Percentiles rank a stretch among this genome's conserved stretches.
Evolutionary conservation across 1,140 invertebrate species (phyloP).

Genomic region (Leguminivora glycinivorella): DNA sequence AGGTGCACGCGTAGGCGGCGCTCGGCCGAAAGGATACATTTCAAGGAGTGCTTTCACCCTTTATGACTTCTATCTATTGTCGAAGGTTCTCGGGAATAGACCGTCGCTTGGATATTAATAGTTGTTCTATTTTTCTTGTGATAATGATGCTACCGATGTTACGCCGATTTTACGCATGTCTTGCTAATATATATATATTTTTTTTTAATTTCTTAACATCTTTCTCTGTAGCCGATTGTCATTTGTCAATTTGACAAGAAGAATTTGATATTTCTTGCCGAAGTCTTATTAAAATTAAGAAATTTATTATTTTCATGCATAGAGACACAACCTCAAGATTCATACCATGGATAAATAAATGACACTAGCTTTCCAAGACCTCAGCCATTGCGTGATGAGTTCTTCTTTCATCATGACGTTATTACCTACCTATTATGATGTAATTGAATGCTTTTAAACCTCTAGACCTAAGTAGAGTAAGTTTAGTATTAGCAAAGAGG

Average conservation of each 20-base stretch:
- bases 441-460: no score
- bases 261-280: no score
- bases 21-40: conserved; percentile 59
- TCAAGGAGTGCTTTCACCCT: conserved; percentile 73
- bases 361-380: no score
- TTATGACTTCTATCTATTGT: conserved; percentile 65
- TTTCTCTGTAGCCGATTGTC: not conserved
- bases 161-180: conserved; percentile 51
- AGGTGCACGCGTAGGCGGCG: conserved; percentile 60
- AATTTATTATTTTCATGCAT: no score
- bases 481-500: no score
- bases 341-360: no score
- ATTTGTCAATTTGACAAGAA: not conserved
- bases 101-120: not conserved
- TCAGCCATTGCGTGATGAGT: no score
- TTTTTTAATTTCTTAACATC: conserved; percentile 8
- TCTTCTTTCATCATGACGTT: no score
- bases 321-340: no score
- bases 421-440: no score
- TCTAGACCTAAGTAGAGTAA: no score
- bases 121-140: conserved; percentile 4
- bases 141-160: conserved; percentile 36
- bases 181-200: not conserved
- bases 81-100: conserved; percentile 45
- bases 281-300: no score